Base-by-base conservation (phyloP, 1,140 invertebrate genomes). In the Drosophila willistoni region DNA sequence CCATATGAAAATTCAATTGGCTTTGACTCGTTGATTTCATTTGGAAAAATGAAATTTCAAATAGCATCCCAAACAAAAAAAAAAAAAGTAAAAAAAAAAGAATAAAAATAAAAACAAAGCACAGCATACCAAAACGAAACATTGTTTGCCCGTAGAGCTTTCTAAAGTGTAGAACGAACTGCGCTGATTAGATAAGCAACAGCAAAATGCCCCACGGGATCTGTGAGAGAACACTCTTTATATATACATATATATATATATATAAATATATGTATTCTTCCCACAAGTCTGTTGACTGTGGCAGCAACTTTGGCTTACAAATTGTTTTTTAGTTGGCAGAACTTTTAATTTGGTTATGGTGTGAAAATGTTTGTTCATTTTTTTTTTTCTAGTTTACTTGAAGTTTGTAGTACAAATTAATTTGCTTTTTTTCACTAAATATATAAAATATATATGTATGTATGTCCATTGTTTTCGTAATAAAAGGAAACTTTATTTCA, bases 341-440 rank as follows among this genome's bases (percentile, higher is more conserved):
- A 85, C 81, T 85, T 85, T 85, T 85, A 85, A 85, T 85, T 85
- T 86, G 82, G 81, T 85, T 85, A 85, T 86, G 79, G 81, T 86
- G 82, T 85, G 79, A 86, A 85, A 85, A 81, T 86, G 82, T 85
- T 86, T 81, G 70, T 59, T 14, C 44, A 1, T 22, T 51, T 22
- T 51, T 66, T 83, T 66, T 29, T 71, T 66, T 55, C 64, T 68
- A 73, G 59, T 85, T 71, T 82, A 70, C 62, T 64, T 67, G 77
- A 78, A 85, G 74, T 85, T 85, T 85, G 82, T 66, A 68, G 75
- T 42, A 68, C 59, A 85, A 85, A 85, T 85, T 85, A 85, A 85
- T 85, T 85, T 85, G 79, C 82, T 85, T 82, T 81, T 81, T 42
- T 76, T 66, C 51, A 25, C 41, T 41, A 61, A 51, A 54, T 42